Evolutionary conservation across 2,888 invertebrate genomes (phyloP), one percentile per base, ranked within the genome.

Genomic region (Ariolimax columbianus): DNA sequence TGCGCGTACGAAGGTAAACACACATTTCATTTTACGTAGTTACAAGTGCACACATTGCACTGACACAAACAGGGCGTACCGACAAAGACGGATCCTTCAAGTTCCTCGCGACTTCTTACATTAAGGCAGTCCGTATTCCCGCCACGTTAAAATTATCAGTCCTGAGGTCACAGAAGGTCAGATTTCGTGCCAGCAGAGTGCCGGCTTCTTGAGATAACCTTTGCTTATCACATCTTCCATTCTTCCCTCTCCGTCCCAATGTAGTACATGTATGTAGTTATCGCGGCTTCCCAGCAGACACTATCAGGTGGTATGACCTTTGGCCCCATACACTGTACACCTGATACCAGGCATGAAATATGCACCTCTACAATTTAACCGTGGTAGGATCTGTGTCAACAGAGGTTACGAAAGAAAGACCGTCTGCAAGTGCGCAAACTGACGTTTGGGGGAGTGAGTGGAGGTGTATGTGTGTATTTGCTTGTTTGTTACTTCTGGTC

Each of bases 101-200:
- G n/a, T n/a, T n/a, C n/a, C n/a, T n/a, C n/a, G n/a, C n/a, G n/a
- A n/a, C n/a, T n/a, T n/a, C n/a, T 19, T 36, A 23, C 70, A 70
- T 38, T 38, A 33, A 4, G 70, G 36, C 38, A 70, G 26, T 70
- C 70, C 36, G 2, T 11, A 9, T 11, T 70, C 3, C 33, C 6
- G 7, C 3, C 30, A 6, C 55, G 47, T 77, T 43, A 51, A 77
- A 43, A 47, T 77, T 77, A 77, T 77, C 77, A 77, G 23, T 19
- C 78, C 59, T 36, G 63, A 43, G 66, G 40, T 78, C 63, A 66
- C 11, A 78, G 63, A 78, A 78, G 78, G 78, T 78, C 78, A 78
- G 40, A 78, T 78, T 78, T 78, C 78, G 36, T 59, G 63, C 40
- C 30, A n/a, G 40, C 66, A 40, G 11, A 78, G 78, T 78, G 43